Evolutionary conservation across 1,140 invertebrate species (phyloP).

Genomic region (Bombus pyrosoma): DNA sequence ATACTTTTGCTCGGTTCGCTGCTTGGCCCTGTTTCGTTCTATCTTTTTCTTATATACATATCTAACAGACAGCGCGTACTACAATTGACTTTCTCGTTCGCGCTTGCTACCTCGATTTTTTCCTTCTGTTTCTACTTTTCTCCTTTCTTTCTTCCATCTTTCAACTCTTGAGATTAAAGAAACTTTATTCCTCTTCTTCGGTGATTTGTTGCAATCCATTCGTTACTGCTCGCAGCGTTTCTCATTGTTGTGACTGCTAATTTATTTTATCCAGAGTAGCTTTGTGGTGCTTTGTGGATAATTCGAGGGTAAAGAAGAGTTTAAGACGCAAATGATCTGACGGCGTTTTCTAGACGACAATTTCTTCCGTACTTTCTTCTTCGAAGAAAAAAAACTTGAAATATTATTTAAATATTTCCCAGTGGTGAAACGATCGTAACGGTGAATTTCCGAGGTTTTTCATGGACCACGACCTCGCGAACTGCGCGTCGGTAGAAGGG

Average conservation of each 20-base stretch:
- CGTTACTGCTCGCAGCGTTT: not conserved
- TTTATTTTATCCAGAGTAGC: not conserved
- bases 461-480: constrained; percentile 33
- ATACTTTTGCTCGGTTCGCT: constrained; percentile 32
- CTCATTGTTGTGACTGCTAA: not conserved
- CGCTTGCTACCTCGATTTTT: not conserved
- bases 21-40: constrained; percentile 3
- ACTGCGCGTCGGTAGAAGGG: constrained; percentile 53
- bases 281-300: not conserved
- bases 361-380: no score
- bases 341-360: no score
- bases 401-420: not conserved
- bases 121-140: not conserved
- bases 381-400: not conserved
- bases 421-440: no score
- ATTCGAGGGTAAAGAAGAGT: not conserved
- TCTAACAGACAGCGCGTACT: not conserved
- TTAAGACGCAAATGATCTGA: not conserved
- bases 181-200: not conserved
- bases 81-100: constrained; percentile 14
- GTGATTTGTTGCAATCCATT: constrained; percentile 31
- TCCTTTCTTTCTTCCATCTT: not conserved
- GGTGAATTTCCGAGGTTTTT: constrained; percentile 6
- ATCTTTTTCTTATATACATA: constrained; percentile 33
- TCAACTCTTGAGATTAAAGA: constrained; percentile 1